Percentiles rank a stretch among this genome's conserved stretches.
These are phyloP conservation scores for Notamacropus eugenii DNA, from an alignment of 2,797 vertebrate species.

Conservation along the genomic window DNA sequence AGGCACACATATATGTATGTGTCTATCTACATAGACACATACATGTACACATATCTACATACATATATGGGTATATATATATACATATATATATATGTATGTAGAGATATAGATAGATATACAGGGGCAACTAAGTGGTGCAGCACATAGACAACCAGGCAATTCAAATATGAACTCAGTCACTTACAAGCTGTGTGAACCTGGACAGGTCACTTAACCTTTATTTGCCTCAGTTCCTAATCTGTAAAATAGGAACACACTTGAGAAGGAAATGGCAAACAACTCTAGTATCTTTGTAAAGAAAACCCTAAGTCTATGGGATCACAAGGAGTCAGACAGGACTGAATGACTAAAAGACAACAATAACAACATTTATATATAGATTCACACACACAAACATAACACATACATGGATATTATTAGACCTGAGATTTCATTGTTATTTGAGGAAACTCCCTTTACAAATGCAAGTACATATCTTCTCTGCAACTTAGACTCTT, in stretches of 20 bases:
- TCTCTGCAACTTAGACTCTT: background rate
- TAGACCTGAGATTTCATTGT: background rate
- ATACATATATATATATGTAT: no score
- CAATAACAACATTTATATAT: background rate
- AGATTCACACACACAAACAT: background rate
- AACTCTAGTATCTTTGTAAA: background rate
- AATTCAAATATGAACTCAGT: background rate
- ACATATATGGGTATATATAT: no score
- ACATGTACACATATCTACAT: no score
- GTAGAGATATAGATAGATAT: no score
- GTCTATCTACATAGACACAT: no score
- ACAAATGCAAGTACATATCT: background rate
- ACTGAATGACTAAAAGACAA: background rate
- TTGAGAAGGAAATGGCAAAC: background rate
- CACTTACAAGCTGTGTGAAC: background rate
- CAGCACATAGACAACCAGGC: background rate
- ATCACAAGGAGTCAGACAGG: background rate
- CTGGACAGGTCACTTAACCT: background rate
- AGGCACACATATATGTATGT: background rate
- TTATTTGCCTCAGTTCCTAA: background rate
- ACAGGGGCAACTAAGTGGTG: background rate
- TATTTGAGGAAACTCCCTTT: background rate
- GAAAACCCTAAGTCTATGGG: background rate
- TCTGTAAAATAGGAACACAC: background rate
- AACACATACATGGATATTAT: background rate